Evolutionary conservation across 2,113 vertebrate species (phyloP), one percentile per base, ranked within the genome.

Genomic region (Nestor notabilis): DNA sequence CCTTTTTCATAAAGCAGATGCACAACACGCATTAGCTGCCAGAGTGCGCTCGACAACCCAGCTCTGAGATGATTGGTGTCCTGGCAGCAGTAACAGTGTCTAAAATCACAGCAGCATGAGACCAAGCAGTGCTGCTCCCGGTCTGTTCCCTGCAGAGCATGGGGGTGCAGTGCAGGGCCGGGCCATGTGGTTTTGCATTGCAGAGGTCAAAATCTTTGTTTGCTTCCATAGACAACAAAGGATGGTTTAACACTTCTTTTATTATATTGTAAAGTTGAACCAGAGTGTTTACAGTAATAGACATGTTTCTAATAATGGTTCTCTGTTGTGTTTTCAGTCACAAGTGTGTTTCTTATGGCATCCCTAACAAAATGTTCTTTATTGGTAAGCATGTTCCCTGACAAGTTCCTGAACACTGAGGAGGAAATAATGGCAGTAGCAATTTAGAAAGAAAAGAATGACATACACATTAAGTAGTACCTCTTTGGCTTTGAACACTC

Each of bases 61-160:
- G 9, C 8, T n/a, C n/a, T 69, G 43, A 35, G 46, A 43, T 16
- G 12, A 14, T 2, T 1, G 16, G 33, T 1, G 1, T 20, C 47
- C 43, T 2, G 2, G n/a, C 33, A 58, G 60, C 19, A 44, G 27
- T 2, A 2, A 23, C 1, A 0, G 33, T 46, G 43, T 12, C 66
- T 23, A 52, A 83, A 78, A 64, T 33, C 33, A 33, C 63, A 66
- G 35, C 0, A 0, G 15, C 28, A 17, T 13, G 17, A 83, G 5
- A 71, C 18, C 5, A 1, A 71, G 33, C n/a, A 31, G 13, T 0
- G 0, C 20, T 53, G 60, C 12, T 65, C 17, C 41, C 21, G 23
- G 47, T 24, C 39, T 15, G 31, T 53, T 44, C 29, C 39, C 81
- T 14, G 9, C 52, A 41, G 65, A 65, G 25, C 64, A 74, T 3